Percentiles rank a stretch among this genome's conserved stretches.
These are phyloP conservation scores for Pyrochroa serraticornis DNA, from an alignment of 2,888 invertebrate genomes.

Conservation along the genomic window DNA sequence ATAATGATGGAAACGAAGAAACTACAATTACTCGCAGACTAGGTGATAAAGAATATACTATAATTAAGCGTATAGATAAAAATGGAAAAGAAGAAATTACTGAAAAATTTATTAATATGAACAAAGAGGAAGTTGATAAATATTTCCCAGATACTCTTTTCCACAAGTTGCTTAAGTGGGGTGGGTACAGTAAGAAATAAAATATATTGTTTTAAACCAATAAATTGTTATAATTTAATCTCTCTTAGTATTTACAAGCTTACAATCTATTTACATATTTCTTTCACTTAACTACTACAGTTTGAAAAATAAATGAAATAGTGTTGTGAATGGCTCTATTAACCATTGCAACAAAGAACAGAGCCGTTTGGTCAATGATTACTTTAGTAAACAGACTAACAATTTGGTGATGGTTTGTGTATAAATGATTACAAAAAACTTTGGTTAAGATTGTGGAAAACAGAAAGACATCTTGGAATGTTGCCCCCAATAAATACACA, in stretches of 20 bases:
- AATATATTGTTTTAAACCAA: conserved; percentile 1
- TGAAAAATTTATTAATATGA: conserved; percentile 51
- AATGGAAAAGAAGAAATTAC: conserved; percentile 49
- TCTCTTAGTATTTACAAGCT: conserved; percentile 27
- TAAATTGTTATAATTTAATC: conserved; percentile 30
- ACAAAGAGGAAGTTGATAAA: conserved; percentile 45
- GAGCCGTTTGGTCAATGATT: not conserved
- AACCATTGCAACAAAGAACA: not conserved
- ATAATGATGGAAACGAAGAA: conserved; percentile 65
- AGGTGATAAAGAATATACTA: conserved; percentile 53
- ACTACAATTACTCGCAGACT: conserved; percentile 60
- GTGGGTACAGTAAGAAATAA: not conserved
- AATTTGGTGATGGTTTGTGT: conserved; percentile 10
- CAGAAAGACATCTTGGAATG: conserved; percentile 19
- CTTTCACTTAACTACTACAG: conserved; percentile 5
- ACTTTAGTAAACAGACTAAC: conserved; percentile 7
- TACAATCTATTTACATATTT: conserved; percentile 25
- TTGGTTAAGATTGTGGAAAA: conserved; percentile 20
- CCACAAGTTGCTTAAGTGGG: conserved; percentile 46
- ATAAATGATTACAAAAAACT: not conserved
- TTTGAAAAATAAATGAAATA: conserved; percentile 3
- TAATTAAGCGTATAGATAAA: conserved; percentile 59
- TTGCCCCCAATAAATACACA: not conserved
- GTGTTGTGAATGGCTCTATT: too few relatives aligned
- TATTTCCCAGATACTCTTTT: conserved; percentile 34